Evolutionary conservation across 2,113 vertebrate genomes (phyloP).

Genomic region (Ceyx margarethae): DNA sequence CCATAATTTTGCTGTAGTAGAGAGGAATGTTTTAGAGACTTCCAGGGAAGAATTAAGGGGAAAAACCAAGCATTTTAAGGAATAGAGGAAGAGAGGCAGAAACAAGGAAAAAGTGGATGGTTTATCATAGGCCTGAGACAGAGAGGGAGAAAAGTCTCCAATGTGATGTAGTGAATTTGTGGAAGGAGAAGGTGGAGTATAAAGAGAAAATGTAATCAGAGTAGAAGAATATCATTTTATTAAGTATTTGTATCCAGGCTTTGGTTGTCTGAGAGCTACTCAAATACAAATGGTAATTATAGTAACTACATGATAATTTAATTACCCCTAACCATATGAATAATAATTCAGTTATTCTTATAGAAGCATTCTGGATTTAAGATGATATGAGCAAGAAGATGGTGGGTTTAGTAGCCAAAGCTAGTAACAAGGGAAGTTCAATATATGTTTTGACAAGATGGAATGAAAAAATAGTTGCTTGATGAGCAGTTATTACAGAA

Average conservation of each 20-base stretch:
- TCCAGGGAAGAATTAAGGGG: background rate
- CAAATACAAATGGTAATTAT: constrained; percentile 12
- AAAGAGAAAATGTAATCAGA: background rate
- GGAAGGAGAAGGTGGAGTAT: background rate
- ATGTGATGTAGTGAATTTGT: background rate
- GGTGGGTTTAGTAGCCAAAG: background rate
- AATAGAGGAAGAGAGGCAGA: background rate
- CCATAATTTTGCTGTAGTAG: background rate
- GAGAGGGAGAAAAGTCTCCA: background rate
- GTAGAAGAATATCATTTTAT: background rate
- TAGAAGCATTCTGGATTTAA: background rate
- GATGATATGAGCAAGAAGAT: background rate
- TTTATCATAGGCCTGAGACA: background rate
- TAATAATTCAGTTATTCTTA: background rate
- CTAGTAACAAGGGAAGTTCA: background rate
- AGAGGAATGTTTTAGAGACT: background rate
- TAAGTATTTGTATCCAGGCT: background rate
- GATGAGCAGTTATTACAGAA: background rate
- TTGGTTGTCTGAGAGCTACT: background rate
- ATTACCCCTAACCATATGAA: constrained; percentile 3
- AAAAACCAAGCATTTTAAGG: background rate
- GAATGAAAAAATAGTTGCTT: background rate
- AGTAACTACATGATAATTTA: constrained; percentile 7
- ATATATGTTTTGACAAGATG: background rate
- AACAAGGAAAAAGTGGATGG: background rate